Conservation (phyloP, 2,113 vertebrate genomes). For the Acanthisitta chloris region DNA sequence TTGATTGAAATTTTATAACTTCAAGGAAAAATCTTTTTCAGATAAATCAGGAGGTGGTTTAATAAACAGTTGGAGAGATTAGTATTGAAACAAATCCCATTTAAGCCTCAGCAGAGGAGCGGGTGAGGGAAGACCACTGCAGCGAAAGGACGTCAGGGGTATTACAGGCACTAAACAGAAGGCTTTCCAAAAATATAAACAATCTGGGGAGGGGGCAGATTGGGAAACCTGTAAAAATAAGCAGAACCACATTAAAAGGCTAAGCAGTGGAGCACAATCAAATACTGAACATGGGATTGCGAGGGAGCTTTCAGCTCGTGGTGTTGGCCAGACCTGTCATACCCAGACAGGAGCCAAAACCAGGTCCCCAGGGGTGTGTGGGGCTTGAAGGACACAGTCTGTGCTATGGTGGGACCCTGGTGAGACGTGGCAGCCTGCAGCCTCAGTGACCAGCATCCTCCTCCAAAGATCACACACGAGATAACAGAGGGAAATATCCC, state of each 20-base stretch:
- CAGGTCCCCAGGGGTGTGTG: not conserved
- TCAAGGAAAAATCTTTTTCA: slow-evolving; percentile 51
- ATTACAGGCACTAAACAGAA: slow-evolving; percentile 62
- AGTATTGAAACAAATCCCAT: slow-evolving; percentile 63
- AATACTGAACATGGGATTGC: not conserved
- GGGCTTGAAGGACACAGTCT: not conserved
- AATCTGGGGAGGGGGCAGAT: slow-evolving; percentile 42
- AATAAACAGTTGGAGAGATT: slow-evolving; percentile 67
- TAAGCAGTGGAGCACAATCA: slow-evolving; percentile 5
- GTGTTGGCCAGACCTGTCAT: not conserved
- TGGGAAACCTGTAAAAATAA: slow-evolving; percentile 59
- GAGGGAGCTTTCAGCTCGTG: not conserved
- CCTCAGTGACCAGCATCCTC: not conserved
- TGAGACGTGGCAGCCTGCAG: not conserved
- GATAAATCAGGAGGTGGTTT: slow-evolving; percentile 64
- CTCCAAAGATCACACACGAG: not conserved
- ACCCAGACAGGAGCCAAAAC: not conserved
- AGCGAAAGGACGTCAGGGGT: slow-evolving; percentile 15
- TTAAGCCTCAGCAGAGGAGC: slow-evolving; percentile 10
- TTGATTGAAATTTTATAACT: slow-evolving; percentile 73
- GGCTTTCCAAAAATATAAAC: slow-evolving; percentile 64
- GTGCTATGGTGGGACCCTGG: not conserved
- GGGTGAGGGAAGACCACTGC: not conserved
- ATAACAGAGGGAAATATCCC: not conserved
- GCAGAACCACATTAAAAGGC: slow-evolving; percentile 54